Conservation (phyloP, 2,888 invertebrate genomes). For the Parnassius orleans region DNA sequence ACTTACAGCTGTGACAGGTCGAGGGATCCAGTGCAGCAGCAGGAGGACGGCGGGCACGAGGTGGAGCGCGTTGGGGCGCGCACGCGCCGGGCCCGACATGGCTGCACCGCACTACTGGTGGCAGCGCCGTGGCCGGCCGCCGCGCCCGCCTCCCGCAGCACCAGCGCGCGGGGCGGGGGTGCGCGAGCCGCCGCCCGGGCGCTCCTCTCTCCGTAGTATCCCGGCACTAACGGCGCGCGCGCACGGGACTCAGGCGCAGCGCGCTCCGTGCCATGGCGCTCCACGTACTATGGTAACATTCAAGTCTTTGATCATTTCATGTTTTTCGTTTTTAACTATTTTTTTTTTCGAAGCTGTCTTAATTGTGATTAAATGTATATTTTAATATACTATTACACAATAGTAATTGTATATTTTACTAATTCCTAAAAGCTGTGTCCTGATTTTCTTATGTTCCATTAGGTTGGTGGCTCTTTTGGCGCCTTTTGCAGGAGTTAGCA, state of each 20-base stretch:
- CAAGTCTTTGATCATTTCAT: constrained; percentile 7
- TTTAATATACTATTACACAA: not conserved
- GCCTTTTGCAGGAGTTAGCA: constrained; percentile 58
- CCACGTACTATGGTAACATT: constrained; percentile 70
- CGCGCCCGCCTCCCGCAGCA: constrained; percentile 46
- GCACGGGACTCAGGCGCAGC: constrained; percentile 76
- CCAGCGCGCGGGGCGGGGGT: constrained; percentile 60
- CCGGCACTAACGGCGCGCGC: constrained; percentile 78
- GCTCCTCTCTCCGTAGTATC: constrained; percentile 75
- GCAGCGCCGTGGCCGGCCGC: constrained; percentile 51
- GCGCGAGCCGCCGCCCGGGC: constrained; percentile 57
- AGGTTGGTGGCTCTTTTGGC: constrained; percentile 71
- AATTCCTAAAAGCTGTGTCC: not conserved
- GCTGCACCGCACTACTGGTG: constrained; percentile 76
- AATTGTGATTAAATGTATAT: not conserved
- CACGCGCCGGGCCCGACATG: constrained; percentile 79
- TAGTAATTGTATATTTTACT: too few species aligned
- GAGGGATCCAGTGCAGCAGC: constrained; percentile 51
- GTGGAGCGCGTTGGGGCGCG: constrained; percentile 61
- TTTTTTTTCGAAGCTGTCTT: constrained; percentile 14
- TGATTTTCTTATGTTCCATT: constrained; percentile 27
- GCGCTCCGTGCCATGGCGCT: constrained; percentile 77
- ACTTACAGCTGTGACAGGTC: constrained; percentile 66
- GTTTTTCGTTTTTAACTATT: constrained; percentile 2
- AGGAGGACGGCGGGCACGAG: constrained; percentile 59